These are phyloP conservation scores for Anomalospiza imberbis DNA, from an alignment of 2,797 vertebrate genomes.

Conservation along the genomic window DNA sequence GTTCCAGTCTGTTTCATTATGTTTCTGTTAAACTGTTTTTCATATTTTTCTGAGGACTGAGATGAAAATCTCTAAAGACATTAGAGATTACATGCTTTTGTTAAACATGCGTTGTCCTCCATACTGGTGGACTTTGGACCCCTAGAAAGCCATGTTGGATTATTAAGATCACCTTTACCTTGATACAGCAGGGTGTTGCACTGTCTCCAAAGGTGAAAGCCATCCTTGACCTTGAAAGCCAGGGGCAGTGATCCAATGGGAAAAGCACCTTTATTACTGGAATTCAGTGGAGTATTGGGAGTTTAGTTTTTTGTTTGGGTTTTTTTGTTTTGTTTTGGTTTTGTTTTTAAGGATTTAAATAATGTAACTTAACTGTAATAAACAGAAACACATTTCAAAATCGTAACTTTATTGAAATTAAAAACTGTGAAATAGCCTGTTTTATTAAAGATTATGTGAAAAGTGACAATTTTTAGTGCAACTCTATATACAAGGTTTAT, in stretches of 20 bases:
- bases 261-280: neutral
- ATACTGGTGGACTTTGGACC: neutral
- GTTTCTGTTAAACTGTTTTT: slow-evolving; percentile 21
- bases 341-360: neutral
- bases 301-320: neutral
- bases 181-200: rapidly evolving
- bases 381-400: neutral
- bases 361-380: neutral
- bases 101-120: neutral
- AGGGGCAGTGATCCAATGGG: neutral
- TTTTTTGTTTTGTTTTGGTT: neutral
- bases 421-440: neutral
- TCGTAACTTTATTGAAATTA: neutral
- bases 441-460: neutral
- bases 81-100: neutral
- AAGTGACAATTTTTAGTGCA: neutral
- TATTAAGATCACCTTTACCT: neutral
- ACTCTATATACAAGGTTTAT: neutral
- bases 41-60: slow-evolving; percentile 1
- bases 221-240: neutral
- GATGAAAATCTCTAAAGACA: neutral
- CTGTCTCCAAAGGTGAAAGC: neutral
- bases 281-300: neutral
- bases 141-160: neutral
- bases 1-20: slow-evolving; percentile 8